These are phyloP conservation scores for Maniola jurtina DNA, from an alignment of 1,140 invertebrate genomes.

Conservation along the genomic window DNA sequence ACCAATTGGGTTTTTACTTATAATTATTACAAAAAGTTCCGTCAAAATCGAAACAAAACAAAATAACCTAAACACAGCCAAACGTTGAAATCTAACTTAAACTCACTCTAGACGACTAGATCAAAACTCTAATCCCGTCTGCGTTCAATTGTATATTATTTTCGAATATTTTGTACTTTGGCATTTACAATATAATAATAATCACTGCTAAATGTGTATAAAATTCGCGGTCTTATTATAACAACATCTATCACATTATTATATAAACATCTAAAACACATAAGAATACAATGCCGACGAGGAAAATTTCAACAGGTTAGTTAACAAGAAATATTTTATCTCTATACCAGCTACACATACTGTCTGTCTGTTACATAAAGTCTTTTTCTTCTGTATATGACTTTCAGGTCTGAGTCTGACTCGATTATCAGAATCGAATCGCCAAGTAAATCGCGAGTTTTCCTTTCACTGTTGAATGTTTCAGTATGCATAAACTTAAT, in stretches of 20 bases:
- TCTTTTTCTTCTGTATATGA: no score
- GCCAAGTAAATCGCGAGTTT: no score
- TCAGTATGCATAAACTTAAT: no score
- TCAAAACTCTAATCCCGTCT: slow-evolving; percentile 9
- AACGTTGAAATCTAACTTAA: slow-evolving; percentile 59
- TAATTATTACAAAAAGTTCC: slow-evolving; percentile 11
- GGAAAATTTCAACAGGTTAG: slow-evolving; percentile 4
- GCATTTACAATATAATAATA: slow-evolving; percentile 23
- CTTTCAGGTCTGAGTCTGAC: no score
- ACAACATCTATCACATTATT: slow-evolving; percentile 46
- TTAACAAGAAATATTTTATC: neutral
- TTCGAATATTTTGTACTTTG: slow-evolving; percentile 46
- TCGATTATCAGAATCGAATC: no score
- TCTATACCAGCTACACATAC: neutral
- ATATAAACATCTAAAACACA: slow-evolving; percentile 45
- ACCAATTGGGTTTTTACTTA: slow-evolving; percentile 1
- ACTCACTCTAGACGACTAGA: slow-evolving; percentile 20
- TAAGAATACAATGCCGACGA: neutral
- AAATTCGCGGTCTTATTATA: slow-evolving; percentile 28
- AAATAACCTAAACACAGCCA: slow-evolving; percentile 61
- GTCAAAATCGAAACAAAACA: slow-evolving; percentile 12
- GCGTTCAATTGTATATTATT: slow-evolving; percentile 23
- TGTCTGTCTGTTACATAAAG: no score
- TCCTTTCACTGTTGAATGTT: no score
- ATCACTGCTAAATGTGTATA: slow-evolving; percentile 25